Conservation (phyloP, 2,888 invertebrate genomes). For the Liopterus haemorrhoidalis region DNA sequence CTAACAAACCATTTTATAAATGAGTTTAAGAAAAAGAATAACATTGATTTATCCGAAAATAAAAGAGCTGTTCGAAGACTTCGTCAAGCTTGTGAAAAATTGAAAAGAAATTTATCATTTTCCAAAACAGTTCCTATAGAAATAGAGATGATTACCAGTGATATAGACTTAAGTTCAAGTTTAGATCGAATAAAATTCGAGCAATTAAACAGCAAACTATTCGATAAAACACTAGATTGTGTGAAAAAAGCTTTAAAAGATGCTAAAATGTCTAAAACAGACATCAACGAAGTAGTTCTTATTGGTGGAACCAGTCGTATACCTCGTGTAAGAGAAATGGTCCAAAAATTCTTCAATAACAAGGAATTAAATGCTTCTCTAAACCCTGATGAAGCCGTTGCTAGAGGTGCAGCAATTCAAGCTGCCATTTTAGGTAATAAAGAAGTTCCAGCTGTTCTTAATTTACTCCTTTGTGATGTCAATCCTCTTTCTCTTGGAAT, state of each 20-base stretch:
- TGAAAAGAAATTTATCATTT: slow-evolving; percentile 25
- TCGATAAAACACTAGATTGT: slow-evolving; percentile 27
- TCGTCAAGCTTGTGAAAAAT: slow-evolving; percentile 26
- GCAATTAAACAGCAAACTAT: slow-evolving; percentile 23
- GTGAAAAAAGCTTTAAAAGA: slow-evolving; percentile 27
- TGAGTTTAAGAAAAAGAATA: slow-evolving; percentile 19
- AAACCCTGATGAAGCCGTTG: slow-evolving; percentile 35
- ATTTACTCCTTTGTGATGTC: slow-evolving; percentile 25
- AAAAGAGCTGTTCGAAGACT: slow-evolving; percentile 22
- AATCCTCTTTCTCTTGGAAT: slow-evolving; percentile 33
- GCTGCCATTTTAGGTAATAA: slow-evolving; percentile 27
- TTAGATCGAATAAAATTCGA: slow-evolving; percentile 31
- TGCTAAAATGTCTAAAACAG: slow-evolving; percentile 20
- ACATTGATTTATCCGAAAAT: slow-evolving; percentile 20
- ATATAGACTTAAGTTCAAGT: slow-evolving; percentile 5
- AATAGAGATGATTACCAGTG: slow-evolving; percentile 9
- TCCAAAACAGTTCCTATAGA: slow-evolving; percentile 9
- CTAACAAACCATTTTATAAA: slow-evolving; percentile 27
- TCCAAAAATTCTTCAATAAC: slow-evolving; percentile 29
- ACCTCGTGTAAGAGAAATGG: slow-evolving; percentile 31
- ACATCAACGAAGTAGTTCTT: slow-evolving; percentile 32
- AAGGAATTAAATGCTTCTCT: slow-evolving; percentile 27
- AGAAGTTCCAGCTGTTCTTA: slow-evolving; percentile 22
- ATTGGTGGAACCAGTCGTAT: slow-evolving; percentile 35
- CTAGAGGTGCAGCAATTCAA: slow-evolving; percentile 34